Evolutionary conservation across 1,140 invertebrate species (phyloP), one percentile per base, ranked within the genome.

Genomic region (Drosophila ogumai): DNA sequence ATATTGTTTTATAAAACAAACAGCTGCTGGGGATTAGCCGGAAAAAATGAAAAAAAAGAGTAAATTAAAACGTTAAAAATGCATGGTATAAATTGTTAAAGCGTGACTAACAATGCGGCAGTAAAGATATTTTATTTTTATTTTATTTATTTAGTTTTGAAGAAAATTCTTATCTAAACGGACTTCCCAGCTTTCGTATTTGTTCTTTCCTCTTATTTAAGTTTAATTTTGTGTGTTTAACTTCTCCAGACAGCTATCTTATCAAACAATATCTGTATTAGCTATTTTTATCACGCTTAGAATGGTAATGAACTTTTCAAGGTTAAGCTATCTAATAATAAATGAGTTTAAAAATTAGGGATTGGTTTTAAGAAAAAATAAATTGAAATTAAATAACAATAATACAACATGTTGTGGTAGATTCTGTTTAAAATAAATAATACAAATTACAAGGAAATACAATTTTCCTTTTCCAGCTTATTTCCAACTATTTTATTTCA

Each of bases 1-100:
- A 13, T n/a, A 31, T 28, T 61, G 25, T 15, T 44, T 47, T 63
- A 12, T 46, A 36, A 34, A 52, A 34, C 19, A 52, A 68, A 54
- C 63, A 68, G 66, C 66, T 68, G 66, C n/a, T 50, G 19, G 4
- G 31, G 34, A 50, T 68, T 67, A 68, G 36, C 34, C 36, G 31
- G 19, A 1, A 28, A 38, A 22, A n/a, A n/a, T 6, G 3, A 31
- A 40, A 13, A 38, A 54, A 38, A 36, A 13, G 8, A 22, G 1
- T 22, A 8, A 6, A 17, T n/a, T 63, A 2, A 19, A 34, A 19
- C 13, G 3, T 47, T 46, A 22, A 36, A 25, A 19, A n/a, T 19
- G 2, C n/a, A 28, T 8, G 15, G 9, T 9, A 25, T 0, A 34
- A 34, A 22, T 25, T 34, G n/a, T 22, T 57, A 32, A 58, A 25